Evolutionary conservation across 2,797 vertebrate species (phyloP).

Genomic region (Cynodonichthys magdalenae): DNA sequence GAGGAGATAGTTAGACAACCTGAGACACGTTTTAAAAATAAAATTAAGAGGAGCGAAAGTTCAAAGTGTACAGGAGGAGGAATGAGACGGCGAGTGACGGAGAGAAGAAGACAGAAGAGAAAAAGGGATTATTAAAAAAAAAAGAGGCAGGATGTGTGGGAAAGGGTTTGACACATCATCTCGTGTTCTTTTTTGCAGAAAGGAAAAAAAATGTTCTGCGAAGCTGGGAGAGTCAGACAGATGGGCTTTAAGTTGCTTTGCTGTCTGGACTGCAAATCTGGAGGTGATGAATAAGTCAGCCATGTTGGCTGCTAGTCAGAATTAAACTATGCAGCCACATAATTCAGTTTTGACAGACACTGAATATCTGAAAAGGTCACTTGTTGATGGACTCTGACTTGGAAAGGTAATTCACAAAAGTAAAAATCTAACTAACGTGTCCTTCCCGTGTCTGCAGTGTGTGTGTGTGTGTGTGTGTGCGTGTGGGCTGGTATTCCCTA

Average conservation of each 20-base stretch:
- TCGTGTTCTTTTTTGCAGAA: constrained; percentile 42
- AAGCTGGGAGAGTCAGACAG: constrained; percentile 45
- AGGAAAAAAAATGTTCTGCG: constrained; percentile 51
- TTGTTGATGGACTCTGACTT: constrained; percentile 50
- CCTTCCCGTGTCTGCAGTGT: constrained; percentile 11
- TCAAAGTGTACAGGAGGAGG: constrained; percentile 48
- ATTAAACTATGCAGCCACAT: constrained; percentile 50
- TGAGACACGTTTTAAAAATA: constrained; percentile 62
- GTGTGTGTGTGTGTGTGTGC: background rate
- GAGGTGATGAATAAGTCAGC: constrained; percentile 64
- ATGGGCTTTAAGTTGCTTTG: constrained; percentile 43
- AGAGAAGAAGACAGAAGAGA: constrained; percentile 25
- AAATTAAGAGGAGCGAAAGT: constrained; percentile 63
- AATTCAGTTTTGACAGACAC: constrained; percentile 43
- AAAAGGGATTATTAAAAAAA: constrained; percentile 35
- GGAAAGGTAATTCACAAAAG: constrained; percentile 41
- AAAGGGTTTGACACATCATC: constrained; percentile 49
- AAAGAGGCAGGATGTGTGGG: constrained; percentile 52
- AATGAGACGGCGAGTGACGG: constrained; percentile 43
- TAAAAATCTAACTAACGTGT: constrained; percentile 14
- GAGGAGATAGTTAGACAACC: constrained; percentile 44
- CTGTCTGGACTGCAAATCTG: constrained; percentile 49
- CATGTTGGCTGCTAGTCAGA: constrained; percentile 48
- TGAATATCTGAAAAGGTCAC: constrained; percentile 62
- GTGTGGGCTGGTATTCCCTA: too few relatives aligned